Evolutionary conservation across 2,113 vertebrate genomes (phyloP).

Genomic region (Gadus chalcogrammus): DNA sequence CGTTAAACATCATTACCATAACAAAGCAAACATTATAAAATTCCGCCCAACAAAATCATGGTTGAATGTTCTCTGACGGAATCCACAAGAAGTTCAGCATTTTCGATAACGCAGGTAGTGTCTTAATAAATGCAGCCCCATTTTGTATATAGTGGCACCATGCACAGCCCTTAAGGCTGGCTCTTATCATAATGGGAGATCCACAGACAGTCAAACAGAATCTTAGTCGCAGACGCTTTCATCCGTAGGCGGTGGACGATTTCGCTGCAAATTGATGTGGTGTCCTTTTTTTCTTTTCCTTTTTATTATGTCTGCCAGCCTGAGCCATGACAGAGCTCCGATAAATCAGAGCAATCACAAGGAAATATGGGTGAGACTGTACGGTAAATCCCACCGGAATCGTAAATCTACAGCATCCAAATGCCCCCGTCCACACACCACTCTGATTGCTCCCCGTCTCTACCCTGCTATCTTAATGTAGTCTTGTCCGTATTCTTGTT

Average conservation of each 20-base stretch:
- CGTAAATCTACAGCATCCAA: slow-evolving; percentile 54
- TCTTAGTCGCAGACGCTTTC: slow-evolving; percentile 34
- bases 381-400: slow-evolving; percentile 53
- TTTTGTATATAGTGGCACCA: slow-evolving; percentile 31
- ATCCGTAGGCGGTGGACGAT: slow-evolving; percentile 49
- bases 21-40: no score
- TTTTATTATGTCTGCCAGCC: slow-evolving; percentile 28
- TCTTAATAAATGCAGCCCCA: slow-evolving; percentile 12
- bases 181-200: slow-evolving; percentile 42
- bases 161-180: slow-evolving; percentile 28
- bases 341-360: slow-evolving; percentile 67
- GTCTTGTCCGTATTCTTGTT: not conserved
- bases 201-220: slow-evolving; percentile 41
- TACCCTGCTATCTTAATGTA: not conserved
- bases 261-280: slow-evolving; percentile 62
- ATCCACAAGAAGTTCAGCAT: no score
- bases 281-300: slow-evolving; percentile 30
- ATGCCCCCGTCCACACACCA: slow-evolving; percentile 31
- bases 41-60: no score
- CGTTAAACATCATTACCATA: no score
- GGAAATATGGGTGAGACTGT: slow-evolving; percentile 43
- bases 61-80: no score
- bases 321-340: slow-evolving; percentile 52
- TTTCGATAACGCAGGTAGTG: not conserved
- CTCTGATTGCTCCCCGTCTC: slow-evolving; percentile 13